These are phyloP conservation scores for Thaleichthys pacificus DNA, from an alignment of 2,797 vertebrate genomes.

Conservation along the genomic window DNA sequence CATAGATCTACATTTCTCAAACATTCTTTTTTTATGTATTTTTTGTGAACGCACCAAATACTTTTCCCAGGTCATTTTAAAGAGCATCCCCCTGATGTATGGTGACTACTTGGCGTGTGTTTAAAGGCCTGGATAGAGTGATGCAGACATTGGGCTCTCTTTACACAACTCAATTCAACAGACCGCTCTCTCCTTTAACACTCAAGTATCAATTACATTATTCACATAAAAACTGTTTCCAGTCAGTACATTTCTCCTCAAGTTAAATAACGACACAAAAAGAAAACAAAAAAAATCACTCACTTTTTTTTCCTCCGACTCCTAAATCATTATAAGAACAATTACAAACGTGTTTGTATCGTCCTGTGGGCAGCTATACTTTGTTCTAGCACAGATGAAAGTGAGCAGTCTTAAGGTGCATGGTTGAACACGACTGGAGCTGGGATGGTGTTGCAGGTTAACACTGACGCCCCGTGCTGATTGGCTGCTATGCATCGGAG, in stretches of 20 bases:
- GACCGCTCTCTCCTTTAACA: slow-evolving; percentile 45
- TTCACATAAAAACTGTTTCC: slow-evolving; percentile 90
- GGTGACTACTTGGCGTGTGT: slow-evolving; percentile 37
- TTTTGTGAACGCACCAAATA: background rate
- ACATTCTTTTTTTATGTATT: background rate
- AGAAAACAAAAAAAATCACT: slow-evolving; percentile 55
- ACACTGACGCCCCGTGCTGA: slow-evolving; percentile 47
- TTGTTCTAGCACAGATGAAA: slow-evolving; percentile 64
- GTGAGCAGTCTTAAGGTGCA: slow-evolving; percentile 81
- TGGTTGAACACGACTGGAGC: slow-evolving; percentile 57
- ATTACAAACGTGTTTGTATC: slow-evolving; percentile 40
- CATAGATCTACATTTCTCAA: background rate
- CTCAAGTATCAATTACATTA: slow-evolving; percentile 89
- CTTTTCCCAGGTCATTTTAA: slow-evolving; percentile 53
- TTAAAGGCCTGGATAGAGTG: slow-evolving; percentile 31
- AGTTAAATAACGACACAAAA: slow-evolving; percentile 94
- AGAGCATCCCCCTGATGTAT: slow-evolving; percentile 40
- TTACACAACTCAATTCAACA: slow-evolving; percentile 61
- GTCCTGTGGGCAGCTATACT: slow-evolving; percentile 37
- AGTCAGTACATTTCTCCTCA: slow-evolving; percentile 73
- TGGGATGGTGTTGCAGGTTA: slow-evolving; percentile 38
- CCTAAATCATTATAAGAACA: slow-evolving; percentile 27
- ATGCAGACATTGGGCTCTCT: slow-evolving; percentile 47
- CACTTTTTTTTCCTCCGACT: slow-evolving; percentile 38
- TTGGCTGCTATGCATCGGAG: slow-evolving; percentile 18